Base-by-base conservation (phyloP, 2,888 invertebrate species). In the Stegophylla sp. region DNA sequence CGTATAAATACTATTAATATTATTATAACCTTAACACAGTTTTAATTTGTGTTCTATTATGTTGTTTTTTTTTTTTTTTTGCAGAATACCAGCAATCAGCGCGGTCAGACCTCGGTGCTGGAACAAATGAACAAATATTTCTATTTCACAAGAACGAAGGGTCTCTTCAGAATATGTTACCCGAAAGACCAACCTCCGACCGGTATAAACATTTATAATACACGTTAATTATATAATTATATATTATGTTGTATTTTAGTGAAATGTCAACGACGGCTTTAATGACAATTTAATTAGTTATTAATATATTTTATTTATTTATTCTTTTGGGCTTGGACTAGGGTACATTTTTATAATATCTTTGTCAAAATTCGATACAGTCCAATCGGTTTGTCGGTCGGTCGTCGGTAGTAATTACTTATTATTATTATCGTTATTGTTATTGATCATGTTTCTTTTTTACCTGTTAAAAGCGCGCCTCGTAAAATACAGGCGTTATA, bases 91-190 rank as follows among this genome's bases (percentile, higher is more conserved):
- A 34, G 91, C 86, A 91, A 93, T 83, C 89, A 91, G 84, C 92
- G 89, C 79, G 90, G 92, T 83, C 88, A 89, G 86, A 91, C 93
- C 83, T 88, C 91, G 53, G 88, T 94, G 84, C 87, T 94, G 85
- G 93, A 93, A 85, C 92, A 91, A 85, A 90, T 96, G 87, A 95
- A 94, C 87, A 89, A 96, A 88, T 95, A 94, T 86, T 94, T 91
- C 86, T 97, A 93, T 88, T 97, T 91, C 88, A 94, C 96, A 83
- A 91, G 97, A 87, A 96, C 96, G 86, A 92, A 95, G 86, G 97
- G 97, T 84, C 90, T 97, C 81, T 97, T 97, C 90, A 91, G 97
- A 87, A 92, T 94, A 87, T 97, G 97, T 87, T 97, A 96, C 88
- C 96, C 96, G 56, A 95, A 95, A 87, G 94, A 95, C 85, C 90